phyloP scores from a whole-genome alignment of 1,140 invertebrate genomes.

The Drosophila insularis region DNA sequence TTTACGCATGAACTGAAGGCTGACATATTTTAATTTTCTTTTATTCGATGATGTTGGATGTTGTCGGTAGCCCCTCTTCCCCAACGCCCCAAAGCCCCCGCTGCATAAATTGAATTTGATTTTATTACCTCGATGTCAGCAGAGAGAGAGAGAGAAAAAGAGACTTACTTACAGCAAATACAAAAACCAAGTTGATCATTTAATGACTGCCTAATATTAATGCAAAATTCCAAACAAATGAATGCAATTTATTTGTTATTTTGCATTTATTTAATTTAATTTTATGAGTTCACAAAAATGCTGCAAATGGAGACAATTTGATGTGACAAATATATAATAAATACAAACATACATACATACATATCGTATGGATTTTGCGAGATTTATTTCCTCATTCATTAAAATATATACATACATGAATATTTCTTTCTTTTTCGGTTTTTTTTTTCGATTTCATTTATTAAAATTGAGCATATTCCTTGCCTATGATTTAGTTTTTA shows the following conservation, averaged over 20 bases:
- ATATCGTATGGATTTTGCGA: not conserved
- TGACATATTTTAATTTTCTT: conserved; percentile 55
- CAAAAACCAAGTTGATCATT: conserved; percentile 25
- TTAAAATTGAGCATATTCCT: not conserved
- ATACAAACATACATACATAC: not conserved
- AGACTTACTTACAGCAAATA: conserved; percentile 2
- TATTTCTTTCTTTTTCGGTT: too few species aligned
- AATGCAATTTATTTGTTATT: conserved; percentile 21
- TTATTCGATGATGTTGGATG: conserved; percentile 27
- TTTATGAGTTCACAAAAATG: conserved; percentile 29
- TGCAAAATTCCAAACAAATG: conserved; percentile 38
- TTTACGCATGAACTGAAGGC: conserved; percentile 59
- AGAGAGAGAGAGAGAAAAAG: not conserved
- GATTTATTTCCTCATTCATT: conserved; percentile 38
- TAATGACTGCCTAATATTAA: conserved; percentile 48
- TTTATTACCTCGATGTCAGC: conserved; percentile 39
- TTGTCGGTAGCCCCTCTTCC: not conserved
- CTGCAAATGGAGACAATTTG: conserved; percentile 13
- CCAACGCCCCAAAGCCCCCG: not conserved
- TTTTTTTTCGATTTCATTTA: conserved; percentile 17
- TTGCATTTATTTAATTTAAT: conserved; percentile 33
- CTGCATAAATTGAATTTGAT: conserved; percentile 54
- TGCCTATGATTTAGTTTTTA: conserved; percentile 5
- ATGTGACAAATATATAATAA: conserved; percentile 20
- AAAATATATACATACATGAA: conserved; percentile 9